A percentile compares a stretch with the other conserved stretches of the same genome.
Conservation (phyloP, 2,113 vertebrate genomes). For the Anhinga anhinga region DNA sequence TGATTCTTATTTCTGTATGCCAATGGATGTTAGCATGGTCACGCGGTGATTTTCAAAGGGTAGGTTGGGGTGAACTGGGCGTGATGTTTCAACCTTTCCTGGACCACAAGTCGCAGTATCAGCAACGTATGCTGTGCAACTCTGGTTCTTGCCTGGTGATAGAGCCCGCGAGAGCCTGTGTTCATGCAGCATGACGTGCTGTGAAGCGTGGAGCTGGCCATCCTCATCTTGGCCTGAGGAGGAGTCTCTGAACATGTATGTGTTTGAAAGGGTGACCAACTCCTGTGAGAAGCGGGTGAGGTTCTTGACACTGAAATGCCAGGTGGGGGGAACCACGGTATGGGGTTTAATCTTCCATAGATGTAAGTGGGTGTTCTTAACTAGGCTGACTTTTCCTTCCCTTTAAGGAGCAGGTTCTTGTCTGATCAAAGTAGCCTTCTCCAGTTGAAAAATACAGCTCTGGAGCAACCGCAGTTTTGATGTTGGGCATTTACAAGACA, state of each 20-base stretch:
- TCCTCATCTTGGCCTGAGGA: background rate
- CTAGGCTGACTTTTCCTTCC: background rate
- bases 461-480: background rate
- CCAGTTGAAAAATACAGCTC: background rate
- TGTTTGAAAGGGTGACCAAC: background rate
- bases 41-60: accelerated
- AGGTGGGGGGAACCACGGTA: accelerated
- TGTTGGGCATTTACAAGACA: background rate
- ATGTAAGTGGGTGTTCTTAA: background rate
- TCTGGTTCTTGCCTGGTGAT: background rate
- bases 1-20: background rate
- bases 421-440: background rate
- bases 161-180: background rate
- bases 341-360: accelerated
- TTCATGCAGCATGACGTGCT: background rate
- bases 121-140: background rate
- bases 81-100: background rate
- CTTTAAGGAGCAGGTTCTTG: background rate
- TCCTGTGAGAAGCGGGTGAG: background rate
- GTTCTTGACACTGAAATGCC: background rate
- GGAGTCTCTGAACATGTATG: background rate
- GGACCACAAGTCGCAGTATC: background rate
- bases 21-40: background rate
- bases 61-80: background rate
- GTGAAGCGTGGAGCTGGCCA: background rate